Conservation (phyloP, 2,113 vertebrate genomes). For the Progne subis region DNA sequence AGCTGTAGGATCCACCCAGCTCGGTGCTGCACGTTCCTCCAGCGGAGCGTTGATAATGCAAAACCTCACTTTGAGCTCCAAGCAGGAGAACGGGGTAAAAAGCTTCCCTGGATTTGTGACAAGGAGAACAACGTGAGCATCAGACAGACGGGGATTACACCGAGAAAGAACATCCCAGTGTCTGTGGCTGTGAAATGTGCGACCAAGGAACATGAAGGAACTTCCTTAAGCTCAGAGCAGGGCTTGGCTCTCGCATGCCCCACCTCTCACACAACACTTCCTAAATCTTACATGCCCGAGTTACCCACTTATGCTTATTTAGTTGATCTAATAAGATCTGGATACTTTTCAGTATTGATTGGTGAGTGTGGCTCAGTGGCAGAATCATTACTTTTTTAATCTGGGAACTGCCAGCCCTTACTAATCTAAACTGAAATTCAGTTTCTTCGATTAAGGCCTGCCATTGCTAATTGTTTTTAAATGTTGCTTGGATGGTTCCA, state of each 20-base stretch:
- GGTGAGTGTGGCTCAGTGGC: slow-evolving; percentile 66
- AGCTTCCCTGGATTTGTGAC: not conserved
- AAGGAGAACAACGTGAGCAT: not conserved
- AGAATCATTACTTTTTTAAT: slow-evolving; percentile 79
- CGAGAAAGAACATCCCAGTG: not conserved
- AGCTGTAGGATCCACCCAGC: not conserved
- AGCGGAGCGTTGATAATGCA: not conserved
- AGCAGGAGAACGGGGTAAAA: not conserved
- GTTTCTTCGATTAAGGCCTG: slow-evolving; percentile 65
- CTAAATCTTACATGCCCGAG: not conserved
- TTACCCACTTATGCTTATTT: slow-evolving; percentile 38
- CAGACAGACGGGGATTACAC: not conserved
- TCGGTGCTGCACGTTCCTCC: not conserved
- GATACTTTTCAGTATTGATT: slow-evolving; percentile 70
- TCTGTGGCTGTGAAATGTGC: not conserved
- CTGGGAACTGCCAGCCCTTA: slow-evolving; percentile 60
- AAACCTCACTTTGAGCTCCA: not conserved
- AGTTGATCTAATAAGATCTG: slow-evolving; percentile 60
- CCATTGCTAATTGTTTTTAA: slow-evolving; percentile 76
- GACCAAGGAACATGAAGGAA: not conserved
- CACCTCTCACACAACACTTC: not conserved
- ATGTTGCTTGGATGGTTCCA: slow-evolving; percentile 45
- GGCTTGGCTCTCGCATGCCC: not conserved
- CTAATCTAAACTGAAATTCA: slow-evolving; percentile 68
- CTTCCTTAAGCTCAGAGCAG: not conserved